A percentile compares a stretch with the other conserved stretches of the same genome.
Evolutionary conservation across 1,140 invertebrate genomes (phyloP).

Genomic region (Heliconius himera): DNA sequence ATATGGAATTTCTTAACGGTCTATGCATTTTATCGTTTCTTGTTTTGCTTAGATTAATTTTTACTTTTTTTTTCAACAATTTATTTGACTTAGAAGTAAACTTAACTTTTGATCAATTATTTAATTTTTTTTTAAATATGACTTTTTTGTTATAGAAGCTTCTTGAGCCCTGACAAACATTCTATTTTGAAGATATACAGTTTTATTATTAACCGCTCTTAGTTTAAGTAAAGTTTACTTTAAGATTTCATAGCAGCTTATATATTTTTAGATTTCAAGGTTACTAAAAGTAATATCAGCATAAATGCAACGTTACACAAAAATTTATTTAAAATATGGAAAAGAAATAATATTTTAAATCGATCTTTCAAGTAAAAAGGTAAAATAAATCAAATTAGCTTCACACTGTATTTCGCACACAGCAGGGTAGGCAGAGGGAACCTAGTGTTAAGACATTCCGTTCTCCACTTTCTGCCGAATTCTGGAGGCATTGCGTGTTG

Average conservation of each 20-base stretch:
- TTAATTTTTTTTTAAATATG: not conserved
- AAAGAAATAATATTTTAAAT: not conserved
- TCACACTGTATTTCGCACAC: too few relatives aligned
- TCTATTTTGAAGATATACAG: not conserved
- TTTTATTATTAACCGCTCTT: not conserved
- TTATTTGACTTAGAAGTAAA: too few relatives aligned
- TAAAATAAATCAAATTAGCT: not conserved
- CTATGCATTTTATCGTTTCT: not conserved
- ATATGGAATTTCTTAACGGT: not conserved
- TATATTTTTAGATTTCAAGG: conserved; percentile 5
- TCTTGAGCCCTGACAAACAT: not conserved
- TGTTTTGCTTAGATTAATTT: not conserved
- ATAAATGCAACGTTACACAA: not conserved
- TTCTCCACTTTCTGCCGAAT: too few relatives aligned
- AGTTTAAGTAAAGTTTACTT: conserved; percentile 8
- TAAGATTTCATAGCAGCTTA: not conserved
- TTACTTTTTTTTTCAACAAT: not conserved
- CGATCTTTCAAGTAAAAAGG: not conserved
- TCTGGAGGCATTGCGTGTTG: too few relatives aligned
- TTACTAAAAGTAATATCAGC: not conserved
- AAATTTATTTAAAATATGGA: not conserved
- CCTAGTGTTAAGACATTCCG: too few relatives aligned
- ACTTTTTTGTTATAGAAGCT: not conserved
- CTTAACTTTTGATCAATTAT: not conserved
- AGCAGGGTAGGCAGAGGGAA: too few relatives aligned